phyloP scores from a whole-genome alignment of 2,888 invertebrate genomes.

The Drosophila buzzatii region DNA sequence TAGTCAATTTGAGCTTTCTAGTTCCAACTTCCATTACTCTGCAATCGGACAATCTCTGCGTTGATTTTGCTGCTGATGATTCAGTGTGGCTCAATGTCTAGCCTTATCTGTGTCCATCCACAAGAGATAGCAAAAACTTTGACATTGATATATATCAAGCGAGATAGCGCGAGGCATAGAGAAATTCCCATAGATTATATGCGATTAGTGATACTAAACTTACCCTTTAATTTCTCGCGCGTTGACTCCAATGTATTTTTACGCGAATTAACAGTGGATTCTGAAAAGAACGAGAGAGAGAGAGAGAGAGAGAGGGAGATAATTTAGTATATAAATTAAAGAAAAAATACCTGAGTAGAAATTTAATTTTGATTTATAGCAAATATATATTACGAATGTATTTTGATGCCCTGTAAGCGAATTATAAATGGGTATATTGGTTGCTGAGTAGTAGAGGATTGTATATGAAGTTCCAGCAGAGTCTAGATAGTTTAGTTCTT shows the following conservation, averaged over 20 bases:
- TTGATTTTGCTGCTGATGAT: slow-evolving; percentile 13
- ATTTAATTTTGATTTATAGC: not conserved
- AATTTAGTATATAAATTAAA: slow-evolving; percentile 5
- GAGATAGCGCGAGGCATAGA: not conserved
- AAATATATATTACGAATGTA: not conserved
- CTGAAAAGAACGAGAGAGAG: slow-evolving; percentile 54
- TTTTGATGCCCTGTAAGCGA: not conserved
- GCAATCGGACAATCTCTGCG: not conserved
- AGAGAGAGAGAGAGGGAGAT: not conserved
- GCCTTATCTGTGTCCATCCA: not conserved
- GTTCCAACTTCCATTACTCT: too few species aligned
- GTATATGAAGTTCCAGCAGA: not conserved
- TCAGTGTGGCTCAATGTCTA: slow-evolving; percentile 18
- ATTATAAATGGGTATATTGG: not conserved
- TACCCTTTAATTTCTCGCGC: slow-evolving; percentile 79
- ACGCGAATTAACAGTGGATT: slow-evolving; percentile 79
- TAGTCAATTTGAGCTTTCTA: not conserved
- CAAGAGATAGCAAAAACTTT: slow-evolving; percentile 16
- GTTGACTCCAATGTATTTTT: slow-evolving; percentile 77
- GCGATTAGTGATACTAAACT: slow-evolving; percentile 12
- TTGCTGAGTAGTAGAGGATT: not conserved
- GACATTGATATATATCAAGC: slow-evolving; percentile 31
- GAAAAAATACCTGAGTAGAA: not conserved
- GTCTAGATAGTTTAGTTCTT: not conserved
- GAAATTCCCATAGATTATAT: not conserved